Percentiles rank a stretch among this genome's conserved stretches.
Evolutionary conservation across 2,797 vertebrate species (phyloP).

Genomic region (Artibeus lituratus): DNA sequence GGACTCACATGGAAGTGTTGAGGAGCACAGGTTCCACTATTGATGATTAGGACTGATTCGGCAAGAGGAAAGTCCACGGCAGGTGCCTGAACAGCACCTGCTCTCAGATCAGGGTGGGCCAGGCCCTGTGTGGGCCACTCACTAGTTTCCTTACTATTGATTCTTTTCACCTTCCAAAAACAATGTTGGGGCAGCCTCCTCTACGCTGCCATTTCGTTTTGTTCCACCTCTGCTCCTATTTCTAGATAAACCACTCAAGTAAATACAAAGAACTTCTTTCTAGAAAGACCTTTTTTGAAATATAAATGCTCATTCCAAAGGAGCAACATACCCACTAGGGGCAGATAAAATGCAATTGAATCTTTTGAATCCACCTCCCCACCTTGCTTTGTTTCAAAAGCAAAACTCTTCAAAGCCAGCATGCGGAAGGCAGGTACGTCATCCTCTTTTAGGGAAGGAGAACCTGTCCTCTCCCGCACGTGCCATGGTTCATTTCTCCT

Average conservation of each 20-base stretch:
- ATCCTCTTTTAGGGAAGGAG: background rate
- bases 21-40: background rate
- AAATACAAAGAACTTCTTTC: background rate
- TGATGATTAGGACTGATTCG: background rate
- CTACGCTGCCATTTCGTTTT: accelerated
- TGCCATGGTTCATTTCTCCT: accelerated
- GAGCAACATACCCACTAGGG: accelerated
- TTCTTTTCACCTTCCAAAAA: background rate
- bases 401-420: background rate
- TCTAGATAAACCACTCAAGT: background rate
- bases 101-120: background rate
- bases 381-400: background rate
- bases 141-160: too few species aligned
- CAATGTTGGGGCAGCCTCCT: accelerated
- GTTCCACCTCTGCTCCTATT: background rate
- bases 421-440: background rate
- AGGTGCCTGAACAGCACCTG: background rate
- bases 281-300: background rate
- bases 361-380: background rate
- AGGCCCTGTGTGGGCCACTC: background rate
- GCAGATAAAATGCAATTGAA: background rate
- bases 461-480: accelerated
- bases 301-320: background rate
- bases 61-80: background rate
- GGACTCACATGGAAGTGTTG: background rate